Evolutionary conservation across 2,113 vertebrate species (phyloP).

Genomic region (Alligator mississippiensis): DNA sequence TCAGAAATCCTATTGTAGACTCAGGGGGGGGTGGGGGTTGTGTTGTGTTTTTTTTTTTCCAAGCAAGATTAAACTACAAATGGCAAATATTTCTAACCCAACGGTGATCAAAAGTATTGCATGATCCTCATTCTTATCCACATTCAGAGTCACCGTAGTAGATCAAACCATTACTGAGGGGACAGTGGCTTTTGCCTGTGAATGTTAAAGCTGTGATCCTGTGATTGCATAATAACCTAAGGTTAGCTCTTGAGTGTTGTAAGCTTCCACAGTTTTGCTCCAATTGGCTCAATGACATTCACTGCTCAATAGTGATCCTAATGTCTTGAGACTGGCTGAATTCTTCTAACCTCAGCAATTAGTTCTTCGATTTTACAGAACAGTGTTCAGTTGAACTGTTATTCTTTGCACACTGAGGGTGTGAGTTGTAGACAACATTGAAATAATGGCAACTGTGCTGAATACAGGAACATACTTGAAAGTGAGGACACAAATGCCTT

Average conservation of each 20-base stretch:
- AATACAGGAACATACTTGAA: neutral
- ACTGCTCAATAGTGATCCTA: constrained; percentile 42
- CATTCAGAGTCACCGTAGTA: neutral
- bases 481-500: neutral
- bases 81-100: constrained; percentile 27
- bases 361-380: constrained; percentile 66
- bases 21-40: constrained; percentile 7
- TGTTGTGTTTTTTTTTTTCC: constrained; percentile 72
- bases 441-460: neutral
- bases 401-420: constrained; percentile 45
- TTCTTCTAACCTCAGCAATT: constrained; percentile 69
- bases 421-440: neutral
- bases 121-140: neutral
- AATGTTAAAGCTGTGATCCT: neutral
- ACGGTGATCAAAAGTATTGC: neutral
- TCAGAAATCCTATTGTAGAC: constrained; percentile 69
- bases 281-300: constrained; percentile 74
- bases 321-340: constrained; percentile 71
- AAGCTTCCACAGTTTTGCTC: constrained; percentile 61
- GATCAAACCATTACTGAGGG: neutral
- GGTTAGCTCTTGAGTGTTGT: constrained; percentile 33
- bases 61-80: constrained; percentile 32
- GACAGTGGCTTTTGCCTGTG: neutral
- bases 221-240: constrained; percentile 28
- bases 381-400: constrained; percentile 43